phyloP scores from a whole-genome alignment of 2,888 invertebrate genomes.

The Tenthredo distinguenda region DNA sequence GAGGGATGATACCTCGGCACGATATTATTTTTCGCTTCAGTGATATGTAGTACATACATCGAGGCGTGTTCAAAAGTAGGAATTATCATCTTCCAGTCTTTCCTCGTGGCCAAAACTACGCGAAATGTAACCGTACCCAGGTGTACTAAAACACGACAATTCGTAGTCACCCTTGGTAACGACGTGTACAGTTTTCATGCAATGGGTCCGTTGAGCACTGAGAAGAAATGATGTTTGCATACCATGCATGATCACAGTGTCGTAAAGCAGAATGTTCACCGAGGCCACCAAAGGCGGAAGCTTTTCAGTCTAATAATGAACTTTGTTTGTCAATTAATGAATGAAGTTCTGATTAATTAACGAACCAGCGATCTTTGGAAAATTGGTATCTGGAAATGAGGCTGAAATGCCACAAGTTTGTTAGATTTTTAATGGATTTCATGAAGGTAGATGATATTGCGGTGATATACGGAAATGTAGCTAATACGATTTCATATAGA shows the following conservation, averaged over 20 bases:
- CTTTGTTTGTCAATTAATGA: slow-evolving; percentile 8
- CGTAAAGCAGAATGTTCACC: background rate
- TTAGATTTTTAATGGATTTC: background rate
- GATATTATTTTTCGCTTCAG: background rate
- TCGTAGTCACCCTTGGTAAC: background rate
- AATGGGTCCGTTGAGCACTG: background rate
- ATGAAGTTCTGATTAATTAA: background rate
- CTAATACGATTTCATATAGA: background rate
- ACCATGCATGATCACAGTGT: background rate
- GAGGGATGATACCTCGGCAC: background rate
- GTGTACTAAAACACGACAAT: background rate
- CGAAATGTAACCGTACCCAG: background rate
- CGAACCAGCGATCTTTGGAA: background rate
- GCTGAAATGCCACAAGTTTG: background rate
- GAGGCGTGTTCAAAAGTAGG: background rate
- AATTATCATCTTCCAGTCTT: background rate
- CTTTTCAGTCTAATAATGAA: background rate
- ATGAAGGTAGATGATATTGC: background rate
- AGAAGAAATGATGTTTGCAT: slow-evolving; percentile 20
- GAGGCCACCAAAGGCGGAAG: background rate
- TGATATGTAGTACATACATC: background rate
- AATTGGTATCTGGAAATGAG: background rate
- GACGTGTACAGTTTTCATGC: slow-evolving; percentile 22
- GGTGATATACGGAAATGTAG: background rate
- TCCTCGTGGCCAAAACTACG: background rate